phyloP scores from a whole-genome alignment of 1,140 invertebrate genomes.

The Drosophila rhopaloa region DNA sequence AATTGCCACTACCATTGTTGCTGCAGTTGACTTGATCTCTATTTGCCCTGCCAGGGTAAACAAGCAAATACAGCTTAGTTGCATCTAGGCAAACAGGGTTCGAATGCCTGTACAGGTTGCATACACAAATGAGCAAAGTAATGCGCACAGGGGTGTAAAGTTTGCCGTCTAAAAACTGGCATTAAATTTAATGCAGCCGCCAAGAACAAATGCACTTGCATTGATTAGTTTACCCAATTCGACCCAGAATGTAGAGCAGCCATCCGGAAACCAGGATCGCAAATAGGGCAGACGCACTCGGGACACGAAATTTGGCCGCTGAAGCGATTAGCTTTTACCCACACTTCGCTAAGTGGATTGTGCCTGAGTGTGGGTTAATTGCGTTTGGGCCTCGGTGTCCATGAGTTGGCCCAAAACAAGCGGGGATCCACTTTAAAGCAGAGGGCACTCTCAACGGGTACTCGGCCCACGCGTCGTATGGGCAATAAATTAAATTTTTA shows the following conservation, averaged over 20 bases:
- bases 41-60: conserved; percentile 35
- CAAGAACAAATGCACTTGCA: conserved; percentile 49
- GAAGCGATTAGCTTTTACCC: conserved; percentile 27
- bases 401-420: conserved; percentile 16
- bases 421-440: conserved; percentile 9
- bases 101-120: background rate
- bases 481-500: conserved; percentile 63
- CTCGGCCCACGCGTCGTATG: conserved; percentile 37
- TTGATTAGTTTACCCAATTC: conserved; percentile 58
- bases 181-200: conserved; percentile 34
- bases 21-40: conserved; percentile 46
- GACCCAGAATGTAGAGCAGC: background rate
- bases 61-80: conserved; percentile 71
- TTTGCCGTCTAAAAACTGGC: conserved; percentile 16
- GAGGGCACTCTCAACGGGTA: background rate
- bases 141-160: conserved; percentile 12
- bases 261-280: background rate
- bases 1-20: conserved; percentile 27
- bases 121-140: conserved; percentile 17
- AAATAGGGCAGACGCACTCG: background rate
- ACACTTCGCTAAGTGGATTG: conserved; percentile 24
- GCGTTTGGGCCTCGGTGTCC: conserved; percentile 53
- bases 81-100: conserved; percentile 41
- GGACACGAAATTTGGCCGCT: conserved; percentile 1
- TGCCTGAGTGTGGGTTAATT: conserved; percentile 54